A percentile compares a stretch with the other conserved stretches of the same genome.
Evolutionary conservation across 2,113 vertebrate species (phyloP).

Genomic region (Myrmecobius fasciatus): DNA sequence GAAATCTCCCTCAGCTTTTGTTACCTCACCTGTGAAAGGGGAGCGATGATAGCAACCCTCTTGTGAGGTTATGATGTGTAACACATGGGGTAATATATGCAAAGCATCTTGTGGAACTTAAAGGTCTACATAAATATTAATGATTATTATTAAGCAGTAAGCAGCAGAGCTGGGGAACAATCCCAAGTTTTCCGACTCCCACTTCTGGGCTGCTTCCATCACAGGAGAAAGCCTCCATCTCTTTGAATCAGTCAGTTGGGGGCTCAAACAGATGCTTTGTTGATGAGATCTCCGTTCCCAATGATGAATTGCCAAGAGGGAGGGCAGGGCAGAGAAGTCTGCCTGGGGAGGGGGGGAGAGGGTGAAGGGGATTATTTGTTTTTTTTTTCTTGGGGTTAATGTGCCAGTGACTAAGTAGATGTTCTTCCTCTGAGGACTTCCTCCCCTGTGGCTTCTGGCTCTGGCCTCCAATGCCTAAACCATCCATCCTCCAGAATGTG

Average conservation of each 20-base stretch:
- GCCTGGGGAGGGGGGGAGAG: too few species aligned
- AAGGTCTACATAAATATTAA: not conserved
- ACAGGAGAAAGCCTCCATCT: not conserved
- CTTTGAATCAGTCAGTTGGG: not conserved
- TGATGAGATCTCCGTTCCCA: not conserved
- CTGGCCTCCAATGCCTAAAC: not conserved
- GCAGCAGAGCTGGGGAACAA: not conserved
- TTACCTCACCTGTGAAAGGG: not conserved
- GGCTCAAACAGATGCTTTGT: not conserved
- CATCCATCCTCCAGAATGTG: not conserved
- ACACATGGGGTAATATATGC: not conserved
- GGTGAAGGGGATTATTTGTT: not conserved
- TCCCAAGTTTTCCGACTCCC: not conserved
- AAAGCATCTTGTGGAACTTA: not conserved
- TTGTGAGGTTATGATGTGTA: not conserved
- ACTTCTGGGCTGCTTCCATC: not conserved
- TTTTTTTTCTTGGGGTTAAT: not conserved
- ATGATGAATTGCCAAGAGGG: not conserved
- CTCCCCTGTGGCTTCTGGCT: not conserved
- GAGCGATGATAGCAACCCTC: not conserved
- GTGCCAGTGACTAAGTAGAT: not conserved
- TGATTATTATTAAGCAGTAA: not conserved
- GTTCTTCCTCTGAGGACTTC: not conserved
- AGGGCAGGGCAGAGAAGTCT: too few species aligned
- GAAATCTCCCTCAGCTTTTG: not conserved